phyloP scores from a whole-genome alignment of 2,888 invertebrate genomes.

The Ophion costatus region DNA sequence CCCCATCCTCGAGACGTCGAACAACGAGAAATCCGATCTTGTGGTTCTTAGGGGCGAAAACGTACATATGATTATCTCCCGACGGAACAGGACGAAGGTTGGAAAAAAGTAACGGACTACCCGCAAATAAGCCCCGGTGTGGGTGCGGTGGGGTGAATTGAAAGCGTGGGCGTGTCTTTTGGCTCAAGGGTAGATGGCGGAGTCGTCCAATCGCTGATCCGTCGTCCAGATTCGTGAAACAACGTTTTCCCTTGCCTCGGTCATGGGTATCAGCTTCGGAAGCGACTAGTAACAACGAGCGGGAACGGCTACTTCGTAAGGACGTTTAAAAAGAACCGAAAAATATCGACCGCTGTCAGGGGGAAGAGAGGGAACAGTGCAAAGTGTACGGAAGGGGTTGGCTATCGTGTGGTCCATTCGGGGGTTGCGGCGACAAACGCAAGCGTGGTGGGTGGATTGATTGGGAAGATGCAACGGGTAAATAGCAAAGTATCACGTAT shows the following conservation, averaged over 20 bases:
- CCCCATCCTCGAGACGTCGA: not conserved
- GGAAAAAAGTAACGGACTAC: constrained; percentile 81
- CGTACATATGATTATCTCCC: constrained; percentile 33
- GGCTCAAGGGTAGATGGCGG: constrained; percentile 72
- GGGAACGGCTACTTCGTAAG: constrained; percentile 39
- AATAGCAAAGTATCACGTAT: constrained; percentile 80
- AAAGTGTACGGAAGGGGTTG: constrained; percentile 57
- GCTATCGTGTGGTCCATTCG: constrained; percentile 82
- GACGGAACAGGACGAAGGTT: constrained; percentile 59
- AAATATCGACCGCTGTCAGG: constrained; percentile 81
- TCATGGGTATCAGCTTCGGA: constrained; percentile 64
- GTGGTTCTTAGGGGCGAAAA: constrained; percentile 1
- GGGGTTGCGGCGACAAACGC: constrained; percentile 81
- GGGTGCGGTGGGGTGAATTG: constrained; percentile 60
- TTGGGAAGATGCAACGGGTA: constrained; percentile 71
- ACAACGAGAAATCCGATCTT: not conserved
- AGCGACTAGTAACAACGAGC: constrained; percentile 51
- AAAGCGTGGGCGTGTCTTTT: constrained; percentile 72
- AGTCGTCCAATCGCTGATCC: constrained; percentile 73
- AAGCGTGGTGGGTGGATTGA: constrained; percentile 65
- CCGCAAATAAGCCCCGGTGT: constrained; percentile 77
- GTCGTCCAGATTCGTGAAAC: constrained; percentile 68
- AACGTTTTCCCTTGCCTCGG: constrained; percentile 38
- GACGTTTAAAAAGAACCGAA: constrained; percentile 69
- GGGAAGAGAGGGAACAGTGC: constrained; percentile 11